These are phyloP conservation scores for Oscheius sp. DNA, from an alignment of 2,888 invertebrate genomes.

Conservation along the genomic window DNA sequence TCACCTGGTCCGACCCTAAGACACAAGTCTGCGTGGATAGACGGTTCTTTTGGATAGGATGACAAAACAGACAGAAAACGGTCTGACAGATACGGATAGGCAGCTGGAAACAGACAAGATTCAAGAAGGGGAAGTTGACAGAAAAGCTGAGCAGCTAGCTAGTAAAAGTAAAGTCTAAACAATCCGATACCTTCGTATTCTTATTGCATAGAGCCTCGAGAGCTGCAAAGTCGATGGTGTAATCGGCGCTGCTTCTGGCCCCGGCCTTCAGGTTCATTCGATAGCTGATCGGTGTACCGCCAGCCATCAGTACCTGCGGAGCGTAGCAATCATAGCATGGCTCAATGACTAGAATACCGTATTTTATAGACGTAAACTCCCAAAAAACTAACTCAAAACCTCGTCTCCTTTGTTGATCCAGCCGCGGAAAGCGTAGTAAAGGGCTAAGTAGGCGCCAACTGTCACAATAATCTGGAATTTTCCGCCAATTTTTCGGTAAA, in stretches of 20 bases:
- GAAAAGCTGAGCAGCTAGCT: no score
- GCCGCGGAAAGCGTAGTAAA: conserved; percentile 87
- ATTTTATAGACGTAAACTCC: neutral
- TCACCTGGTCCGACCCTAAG: no score
- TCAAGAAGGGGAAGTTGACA: no score
- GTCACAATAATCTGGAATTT: conserved; percentile 80
- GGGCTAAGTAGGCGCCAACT: conserved; percentile 91
- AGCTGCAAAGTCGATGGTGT: conserved; percentile 87
- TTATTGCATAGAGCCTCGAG: conserved; percentile 84
- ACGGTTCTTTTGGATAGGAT: no score
- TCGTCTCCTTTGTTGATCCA: conserved; percentile 84
- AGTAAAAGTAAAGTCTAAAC: conserved; percentile 2
- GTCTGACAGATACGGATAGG: no score
- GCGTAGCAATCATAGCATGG: conserved; percentile 98
- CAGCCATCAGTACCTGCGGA: conserved; percentile 89
- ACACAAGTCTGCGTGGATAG: no score
- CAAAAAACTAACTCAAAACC: conserved; percentile 72
- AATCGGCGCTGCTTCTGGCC: conserved; percentile 82
- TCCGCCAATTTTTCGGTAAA: conserved; percentile 79
- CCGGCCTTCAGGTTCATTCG: conserved; percentile 81
- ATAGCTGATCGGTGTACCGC: conserved; percentile 88
- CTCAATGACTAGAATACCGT: conserved; percentile 82
- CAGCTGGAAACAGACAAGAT: no score
- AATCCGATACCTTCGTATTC: conserved; percentile 82
- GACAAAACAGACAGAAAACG: no score